Percentiles rank a stretch among this genome's conserved stretches.
Conservation (phyloP, 2,888 invertebrate species). For the Xanthorhoe designata region DNA sequence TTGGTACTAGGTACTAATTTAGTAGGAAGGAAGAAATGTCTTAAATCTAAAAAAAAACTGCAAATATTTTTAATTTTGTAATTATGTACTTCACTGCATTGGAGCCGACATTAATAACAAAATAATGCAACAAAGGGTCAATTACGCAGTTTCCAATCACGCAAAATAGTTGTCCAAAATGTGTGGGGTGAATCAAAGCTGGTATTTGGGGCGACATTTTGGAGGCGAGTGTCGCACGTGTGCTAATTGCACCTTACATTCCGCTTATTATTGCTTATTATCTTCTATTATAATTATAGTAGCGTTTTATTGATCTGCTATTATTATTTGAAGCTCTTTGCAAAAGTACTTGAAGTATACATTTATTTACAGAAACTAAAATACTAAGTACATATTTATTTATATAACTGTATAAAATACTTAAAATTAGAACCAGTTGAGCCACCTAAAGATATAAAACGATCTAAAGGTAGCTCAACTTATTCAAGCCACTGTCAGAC, state of each 20-base stretch:
- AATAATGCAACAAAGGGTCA: slow-evolving; percentile 40
- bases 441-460: too few species aligned
- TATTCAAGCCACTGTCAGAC: too few species aligned
- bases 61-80: background rate
- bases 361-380: too few species aligned
- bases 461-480: too few species aligned
- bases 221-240: slow-evolving; percentile 38
- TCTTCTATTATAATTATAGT: background rate
- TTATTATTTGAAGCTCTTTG: too few species aligned
- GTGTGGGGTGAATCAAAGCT: slow-evolving; percentile 57
- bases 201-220: slow-evolving; percentile 48
- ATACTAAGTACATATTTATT: too few species aligned
- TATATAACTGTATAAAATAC: too few species aligned
- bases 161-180: slow-evolving; percentile 54
- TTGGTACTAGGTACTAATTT: too few species aligned
- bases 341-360: too few species aligned
- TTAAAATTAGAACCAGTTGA: too few species aligned
- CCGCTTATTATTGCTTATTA: slow-evolving; percentile 53
- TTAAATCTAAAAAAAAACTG: background rate
- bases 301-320: background rate
- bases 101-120: slow-evolving; percentile 44
- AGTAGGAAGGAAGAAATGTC: too few species aligned
- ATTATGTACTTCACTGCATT: background rate
- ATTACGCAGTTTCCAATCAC: slow-evolving; percentile 45
- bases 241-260: slow-evolving; percentile 54